Evolutionary conservation across 1,140 invertebrate species (phyloP).

Genomic region (Sycophaga agraensis): DNA sequence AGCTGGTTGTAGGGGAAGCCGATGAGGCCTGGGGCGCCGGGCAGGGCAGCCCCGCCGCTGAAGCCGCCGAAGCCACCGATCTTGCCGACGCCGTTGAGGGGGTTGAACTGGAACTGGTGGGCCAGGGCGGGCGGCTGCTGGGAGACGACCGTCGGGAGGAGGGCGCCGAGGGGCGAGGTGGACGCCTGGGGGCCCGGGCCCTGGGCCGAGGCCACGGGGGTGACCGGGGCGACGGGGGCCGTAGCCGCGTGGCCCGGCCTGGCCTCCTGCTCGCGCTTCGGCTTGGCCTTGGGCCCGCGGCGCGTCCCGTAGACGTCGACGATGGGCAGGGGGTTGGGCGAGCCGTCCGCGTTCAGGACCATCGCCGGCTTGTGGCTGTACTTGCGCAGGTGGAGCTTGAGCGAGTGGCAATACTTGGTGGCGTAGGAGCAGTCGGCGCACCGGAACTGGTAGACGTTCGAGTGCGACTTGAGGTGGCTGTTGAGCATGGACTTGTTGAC

Average conservation of each 20-base stretch:
- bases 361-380: slow-evolving; percentile 84
- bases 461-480: slow-evolving; percentile 97
- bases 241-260: neutral
- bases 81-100: neutral
- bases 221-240: too few species aligned
- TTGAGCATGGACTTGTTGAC: slow-evolving; percentile 99
- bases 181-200: too few species aligned
- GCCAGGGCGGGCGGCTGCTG: neutral
- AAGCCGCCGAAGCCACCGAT: neutral
- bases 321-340: slow-evolving; percentile 80
- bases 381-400: slow-evolving; percentile 94
- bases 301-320: slow-evolving; percentile 89
- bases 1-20: slow-evolving; percentile 35
- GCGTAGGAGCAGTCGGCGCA: slow-evolving; percentile 95
- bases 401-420: slow-evolving; percentile 96
- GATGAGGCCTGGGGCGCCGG: neutral
- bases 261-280: slow-evolving; percentile 31
- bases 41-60: neutral
- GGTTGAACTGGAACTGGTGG: slow-evolving; percentile 3
- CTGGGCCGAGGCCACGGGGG: too few species aligned
- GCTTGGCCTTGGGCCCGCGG: slow-evolving; percentile 72
- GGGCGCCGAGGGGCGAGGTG: neutral
- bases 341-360: slow-evolving; percentile 84
- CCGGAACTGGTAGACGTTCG: slow-evolving; percentile 93
- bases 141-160: neutral